These are phyloP conservation scores for Dryobota labecula DNA, from an alignment of 2,888 invertebrate genomes.

Conservation along the genomic window DNA sequence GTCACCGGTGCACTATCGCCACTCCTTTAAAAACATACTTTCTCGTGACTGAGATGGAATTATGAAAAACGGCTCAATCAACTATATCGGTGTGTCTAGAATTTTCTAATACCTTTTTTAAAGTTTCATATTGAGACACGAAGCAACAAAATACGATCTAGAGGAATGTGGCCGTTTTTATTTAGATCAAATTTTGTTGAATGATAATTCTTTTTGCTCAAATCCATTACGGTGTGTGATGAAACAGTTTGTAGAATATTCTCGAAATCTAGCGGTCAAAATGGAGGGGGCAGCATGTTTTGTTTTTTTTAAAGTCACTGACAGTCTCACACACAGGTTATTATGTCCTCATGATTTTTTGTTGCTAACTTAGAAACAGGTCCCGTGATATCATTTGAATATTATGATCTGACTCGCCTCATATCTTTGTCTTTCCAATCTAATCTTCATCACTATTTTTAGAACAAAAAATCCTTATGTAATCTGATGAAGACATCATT, in stretches of 20 bases:
- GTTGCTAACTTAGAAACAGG: constrained; percentile 1
- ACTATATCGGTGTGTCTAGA: too few relatives aligned
- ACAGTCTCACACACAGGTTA: too few relatives aligned
- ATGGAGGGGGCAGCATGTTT: not conserved
- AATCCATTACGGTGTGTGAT: not conserved
- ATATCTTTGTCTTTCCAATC: constrained; percentile 21
- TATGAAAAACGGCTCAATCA: too few relatives aligned
- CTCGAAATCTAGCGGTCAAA: not conserved
- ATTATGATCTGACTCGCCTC: not conserved
- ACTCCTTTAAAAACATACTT: too few relatives aligned
- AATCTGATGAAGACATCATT: constrained; percentile 2
- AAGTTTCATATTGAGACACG: too few relatives aligned
- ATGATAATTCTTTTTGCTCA: not conserved
- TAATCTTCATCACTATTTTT: constrained; percentile 36
- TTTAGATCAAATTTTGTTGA: too few relatives aligned
- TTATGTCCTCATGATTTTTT: not conserved
- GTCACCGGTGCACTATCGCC: too few relatives aligned
- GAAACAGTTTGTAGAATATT: not conserved
- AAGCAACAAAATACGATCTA: too few relatives aligned
- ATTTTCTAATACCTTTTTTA: too few relatives aligned
- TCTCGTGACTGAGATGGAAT: too few relatives aligned
- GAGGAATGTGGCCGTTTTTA: too few relatives aligned
- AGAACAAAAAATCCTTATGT: constrained; percentile 11
- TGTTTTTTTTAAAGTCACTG: not conserved
- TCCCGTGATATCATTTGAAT: constrained; percentile 15